Conservation (phyloP, 2,113 vertebrate genomes). For the Larimichthys crocea region DNA sequence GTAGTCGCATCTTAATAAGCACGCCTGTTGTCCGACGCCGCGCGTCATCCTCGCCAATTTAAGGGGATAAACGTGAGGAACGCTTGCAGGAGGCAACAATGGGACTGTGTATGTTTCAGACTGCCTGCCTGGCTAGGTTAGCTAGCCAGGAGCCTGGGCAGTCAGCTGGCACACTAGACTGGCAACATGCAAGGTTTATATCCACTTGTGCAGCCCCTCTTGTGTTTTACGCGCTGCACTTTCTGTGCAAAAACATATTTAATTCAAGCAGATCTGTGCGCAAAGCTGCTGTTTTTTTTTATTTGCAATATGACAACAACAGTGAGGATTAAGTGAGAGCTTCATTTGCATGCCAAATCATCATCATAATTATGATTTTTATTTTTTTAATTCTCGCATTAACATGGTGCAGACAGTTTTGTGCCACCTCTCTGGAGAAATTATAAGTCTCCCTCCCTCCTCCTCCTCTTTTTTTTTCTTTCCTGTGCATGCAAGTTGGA, state of each 20-base stretch:
- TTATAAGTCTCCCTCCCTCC: not conserved
- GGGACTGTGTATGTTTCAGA: slow-evolving; percentile 77
- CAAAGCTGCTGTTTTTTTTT: slow-evolving; percentile 14
- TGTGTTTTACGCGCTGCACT: not conserved
- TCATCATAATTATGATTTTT: not conserved
- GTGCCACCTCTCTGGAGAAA: slow-evolving; percentile 8
- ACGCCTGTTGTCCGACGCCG: not conserved
- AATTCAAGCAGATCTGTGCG: not conserved
- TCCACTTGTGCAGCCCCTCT: slow-evolving; percentile 36
- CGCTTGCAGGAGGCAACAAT: slow-evolving; percentile 84
- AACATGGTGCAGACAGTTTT: not conserved
- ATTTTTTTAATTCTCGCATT: not conserved
- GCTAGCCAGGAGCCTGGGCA: slow-evolving; percentile 72
- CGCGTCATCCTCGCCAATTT: slow-evolving; percentile 39
- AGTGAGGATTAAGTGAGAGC: slow-evolving; percentile 13
- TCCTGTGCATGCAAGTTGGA: slow-evolving; percentile 37
- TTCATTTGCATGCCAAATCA: slow-evolving; percentile 15
- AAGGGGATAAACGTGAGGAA: slow-evolving; percentile 41
- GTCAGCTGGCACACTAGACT: slow-evolving; percentile 73
- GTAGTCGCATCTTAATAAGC: slow-evolving; percentile 64
- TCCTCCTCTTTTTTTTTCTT: not conserved
- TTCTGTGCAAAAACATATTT: not conserved
- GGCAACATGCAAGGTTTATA: slow-evolving; percentile 54
- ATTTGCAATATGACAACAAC: slow-evolving; percentile 43
- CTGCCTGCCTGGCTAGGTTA: slow-evolving; percentile 74